Base-by-base conservation (phyloP, 2,797 vertebrate species). In the Leontocebus nigricollis region DNA sequence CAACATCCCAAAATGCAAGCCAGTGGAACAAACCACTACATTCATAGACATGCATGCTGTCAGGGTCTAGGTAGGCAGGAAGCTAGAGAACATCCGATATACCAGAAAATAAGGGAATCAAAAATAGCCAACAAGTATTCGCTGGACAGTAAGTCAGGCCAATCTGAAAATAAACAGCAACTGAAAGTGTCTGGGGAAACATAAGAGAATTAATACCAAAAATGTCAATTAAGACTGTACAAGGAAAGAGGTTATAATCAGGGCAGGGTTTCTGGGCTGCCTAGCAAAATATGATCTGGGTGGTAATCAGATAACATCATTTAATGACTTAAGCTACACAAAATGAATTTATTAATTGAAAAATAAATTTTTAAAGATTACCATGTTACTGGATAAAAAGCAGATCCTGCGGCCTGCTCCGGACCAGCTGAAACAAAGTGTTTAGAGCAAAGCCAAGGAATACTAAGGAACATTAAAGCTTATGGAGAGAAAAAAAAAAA, bases 261-360 rank as follows among this genome's bases (percentile, higher is more conserved):
- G 27, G 24, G 15, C 30, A 46, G 17, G 39, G 36, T 7, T 70
- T 88, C 75, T 8, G 4, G 55, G 19, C 44, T 77, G 2, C n/a
- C 20, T 46, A 59, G 80, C 70, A 89, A 81, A 70, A 70, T 82
- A 39, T 76, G 75, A 87, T 59, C 48, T 80, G 22, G 0, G 13
- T 77, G 17, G 1, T 30, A 41, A 70, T 61, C 94, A 96, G 50
- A 44, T 14, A 41, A 77, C 24, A 14, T 67, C 76, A 39, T 83
- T 95, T 92, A 88, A 82, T 61, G 81, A 57, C 76, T 90, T 59
- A 83, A 36, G 26, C 61, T 55, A 59, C 59, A 52, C 1, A 52
- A 94, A 95, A 83, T 92, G 50, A 80, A 95, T 6, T 75, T 73
- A 72, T 80, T 67, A 57, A 87, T 95, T 95, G 79, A 77, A 96